These are phyloP conservation scores for Drosophila sechellia DNA, from an alignment of 1,140 invertebrate species.

Conservation along the genomic window DNA sequence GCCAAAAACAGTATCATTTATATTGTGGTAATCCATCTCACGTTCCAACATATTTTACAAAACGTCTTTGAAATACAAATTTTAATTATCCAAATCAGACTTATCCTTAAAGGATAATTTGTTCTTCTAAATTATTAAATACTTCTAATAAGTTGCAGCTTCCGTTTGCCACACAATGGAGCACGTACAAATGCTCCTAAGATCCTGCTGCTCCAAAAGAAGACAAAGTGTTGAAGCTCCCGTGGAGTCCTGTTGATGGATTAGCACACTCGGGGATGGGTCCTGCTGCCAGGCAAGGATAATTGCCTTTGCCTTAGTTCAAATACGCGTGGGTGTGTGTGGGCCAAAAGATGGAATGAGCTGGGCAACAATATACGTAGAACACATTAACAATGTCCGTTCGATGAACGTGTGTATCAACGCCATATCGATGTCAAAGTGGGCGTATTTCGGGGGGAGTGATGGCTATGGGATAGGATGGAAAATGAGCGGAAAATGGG, in stretches of 20 bases:
- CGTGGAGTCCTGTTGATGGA: conserved; percentile 57
- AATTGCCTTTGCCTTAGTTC: conserved; percentile 47
- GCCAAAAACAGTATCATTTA: background rate
- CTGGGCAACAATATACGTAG: conserved; percentile 30
- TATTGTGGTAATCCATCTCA: background rate
- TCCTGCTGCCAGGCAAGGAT: conserved; percentile 40
- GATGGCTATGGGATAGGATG: conserved; percentile 5
- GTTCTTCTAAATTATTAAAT: conserved; percentile 23
- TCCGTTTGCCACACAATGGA: conserved; percentile 4
- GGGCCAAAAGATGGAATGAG: background rate
- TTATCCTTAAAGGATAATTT: background rate
- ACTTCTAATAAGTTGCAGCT: conserved; percentile 53
- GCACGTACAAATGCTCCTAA: conserved; percentile 2
- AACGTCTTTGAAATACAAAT: no score
- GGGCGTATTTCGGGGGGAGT: background rate
- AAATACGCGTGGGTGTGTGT: conserved; percentile 23
- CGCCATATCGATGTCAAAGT: conserved; percentile 69
- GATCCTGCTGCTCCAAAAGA: conserved; percentile 2
- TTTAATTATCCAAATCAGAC: background rate
- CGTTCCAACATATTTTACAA: no score
- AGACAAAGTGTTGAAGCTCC: conserved; percentile 46
- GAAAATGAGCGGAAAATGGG: conserved; percentile 64
- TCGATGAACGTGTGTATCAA: conserved; percentile 63
- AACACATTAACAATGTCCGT: conserved; percentile 65
- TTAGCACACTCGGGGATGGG: conserved; percentile 60